phyloP scores from a whole-genome alignment of 2,797 vertebrate species.

The Gallinago nigripennis region DNA sequence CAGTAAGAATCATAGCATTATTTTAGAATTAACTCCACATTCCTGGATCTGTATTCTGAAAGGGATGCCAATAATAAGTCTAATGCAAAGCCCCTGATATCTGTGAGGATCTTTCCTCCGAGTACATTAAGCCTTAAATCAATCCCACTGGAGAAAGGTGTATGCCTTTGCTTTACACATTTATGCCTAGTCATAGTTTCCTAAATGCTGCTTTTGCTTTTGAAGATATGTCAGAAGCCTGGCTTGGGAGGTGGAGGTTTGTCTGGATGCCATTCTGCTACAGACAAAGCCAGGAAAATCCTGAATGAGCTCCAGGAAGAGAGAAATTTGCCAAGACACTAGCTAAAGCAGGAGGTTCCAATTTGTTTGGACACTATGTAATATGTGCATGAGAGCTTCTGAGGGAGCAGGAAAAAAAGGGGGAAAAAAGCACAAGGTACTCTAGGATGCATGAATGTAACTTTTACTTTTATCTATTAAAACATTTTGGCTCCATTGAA shows the following conservation, averaged over 20 bases:
- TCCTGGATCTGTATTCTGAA: neutral
- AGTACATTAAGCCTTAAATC: neutral
- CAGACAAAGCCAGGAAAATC: conserved; percentile 60
- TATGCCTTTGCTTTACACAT: neutral
- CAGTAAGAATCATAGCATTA: neutral
- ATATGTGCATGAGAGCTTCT: conserved; percentile 37
- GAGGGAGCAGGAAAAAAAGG: neutral
- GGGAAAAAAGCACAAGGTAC: neutral
- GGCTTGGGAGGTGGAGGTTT: conserved; percentile 51
- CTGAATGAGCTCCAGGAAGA: conserved; percentile 70
- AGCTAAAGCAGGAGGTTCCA: conserved; percentile 70
- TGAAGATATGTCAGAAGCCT: conserved; percentile 36
- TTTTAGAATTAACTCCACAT: neutral
- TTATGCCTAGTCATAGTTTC: conserved; percentile 50
- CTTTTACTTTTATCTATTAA: neutral
- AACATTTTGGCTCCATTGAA: neutral
- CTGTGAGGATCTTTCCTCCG: neutral
- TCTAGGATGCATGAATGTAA: neutral
- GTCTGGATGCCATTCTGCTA: conserved; percentile 68
- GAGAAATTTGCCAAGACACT: conserved; percentile 64
- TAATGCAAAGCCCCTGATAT: neutral
- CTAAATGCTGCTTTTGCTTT: conserved; percentile 33
- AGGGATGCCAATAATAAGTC: neutral
- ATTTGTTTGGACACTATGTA: conserved; percentile 70
- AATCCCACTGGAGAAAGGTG: neutral